Conservation (phyloP, 2,888 invertebrate species). For the Parascotia fuliginaria region DNA sequence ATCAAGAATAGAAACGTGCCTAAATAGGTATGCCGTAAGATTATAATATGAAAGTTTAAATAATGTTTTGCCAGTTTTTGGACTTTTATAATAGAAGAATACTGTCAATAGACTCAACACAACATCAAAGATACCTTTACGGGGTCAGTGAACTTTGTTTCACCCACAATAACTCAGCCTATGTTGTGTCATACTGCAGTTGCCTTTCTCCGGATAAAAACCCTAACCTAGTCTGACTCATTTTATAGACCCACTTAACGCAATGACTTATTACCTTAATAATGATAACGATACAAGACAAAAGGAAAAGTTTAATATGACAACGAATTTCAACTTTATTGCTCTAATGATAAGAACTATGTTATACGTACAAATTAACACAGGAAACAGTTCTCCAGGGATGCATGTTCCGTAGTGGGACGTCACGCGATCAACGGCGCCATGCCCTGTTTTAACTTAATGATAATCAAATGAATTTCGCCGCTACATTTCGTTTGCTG, state of each 20-base stretch:
- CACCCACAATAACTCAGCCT: constrained; percentile 65
- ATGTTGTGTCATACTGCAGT: constrained; percentile 60
- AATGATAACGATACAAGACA: constrained; percentile 61
- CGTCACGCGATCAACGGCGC: constrained; percentile 75
- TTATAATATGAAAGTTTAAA: too few species aligned
- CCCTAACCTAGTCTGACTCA: constrained; percentile 62
- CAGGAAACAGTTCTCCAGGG: constrained; percentile 46
- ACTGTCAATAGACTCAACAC: constrained; percentile 32
- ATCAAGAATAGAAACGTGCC: too few species aligned
- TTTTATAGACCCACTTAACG: constrained; percentile 65
- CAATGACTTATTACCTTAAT: constrained; percentile 79
- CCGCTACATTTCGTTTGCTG: constrained; percentile 48
- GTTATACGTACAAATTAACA: constrained; percentile 16
- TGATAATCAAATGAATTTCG: constrained; percentile 71
- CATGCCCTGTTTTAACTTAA: constrained; percentile 68
- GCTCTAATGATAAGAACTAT: constrained; percentile 25
- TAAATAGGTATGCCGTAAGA: too few species aligned
- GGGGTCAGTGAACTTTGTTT: constrained; percentile 64
- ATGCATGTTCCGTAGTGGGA: constrained; percentile 50
- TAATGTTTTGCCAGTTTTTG: too few species aligned
- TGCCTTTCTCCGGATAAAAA: constrained; percentile 45
- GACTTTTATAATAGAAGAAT: too few species aligned
- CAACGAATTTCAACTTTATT: constrained; percentile 46
- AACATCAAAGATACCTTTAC: constrained; percentile 61
- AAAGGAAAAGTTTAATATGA: constrained; percentile 1